phyloP scores from a whole-genome alignment of 2,113 vertebrate species.

The Mormoops blainvillei region DNA sequence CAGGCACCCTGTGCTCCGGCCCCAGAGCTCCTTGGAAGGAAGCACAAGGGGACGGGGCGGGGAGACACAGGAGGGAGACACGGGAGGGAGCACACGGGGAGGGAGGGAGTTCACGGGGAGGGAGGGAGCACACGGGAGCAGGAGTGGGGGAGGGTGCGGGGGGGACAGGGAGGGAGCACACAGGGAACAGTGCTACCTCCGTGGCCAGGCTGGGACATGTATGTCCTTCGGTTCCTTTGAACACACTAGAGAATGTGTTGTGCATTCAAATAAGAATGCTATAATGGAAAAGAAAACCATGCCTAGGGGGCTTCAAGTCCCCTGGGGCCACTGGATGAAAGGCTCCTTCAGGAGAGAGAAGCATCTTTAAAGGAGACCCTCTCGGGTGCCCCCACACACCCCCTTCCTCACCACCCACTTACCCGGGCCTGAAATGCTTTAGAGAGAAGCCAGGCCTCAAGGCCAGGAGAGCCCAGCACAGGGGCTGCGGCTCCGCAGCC shows the following conservation, averaged over 20 bases:
- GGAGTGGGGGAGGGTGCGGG: too few species aligned
- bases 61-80: neutral
- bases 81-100: neutral
- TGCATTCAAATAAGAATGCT: accelerated
- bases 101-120: neutral
- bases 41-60: neutral
- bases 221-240: neutral
- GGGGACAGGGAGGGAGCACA: too few species aligned
- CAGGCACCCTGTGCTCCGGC: neutral
- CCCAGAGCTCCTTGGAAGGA: neutral
- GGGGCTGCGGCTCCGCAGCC: neutral
- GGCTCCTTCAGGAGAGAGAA: neutral
- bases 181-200: neutral
- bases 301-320: neutral
- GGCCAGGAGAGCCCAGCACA: neutral
- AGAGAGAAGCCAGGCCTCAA: neutral
- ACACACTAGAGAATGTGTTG: too few species aligned
- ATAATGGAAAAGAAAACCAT: neutral
- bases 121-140: neutral
- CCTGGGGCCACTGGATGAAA: neutral
- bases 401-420: too few species aligned
- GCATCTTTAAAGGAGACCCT: neutral
- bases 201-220: accelerated
- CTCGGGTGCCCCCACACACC: neutral
- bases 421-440: neutral